Base-by-base conservation (phyloP, 2,797 vertebrate genomes). In the Philypnodon macrostomus region DNA sequence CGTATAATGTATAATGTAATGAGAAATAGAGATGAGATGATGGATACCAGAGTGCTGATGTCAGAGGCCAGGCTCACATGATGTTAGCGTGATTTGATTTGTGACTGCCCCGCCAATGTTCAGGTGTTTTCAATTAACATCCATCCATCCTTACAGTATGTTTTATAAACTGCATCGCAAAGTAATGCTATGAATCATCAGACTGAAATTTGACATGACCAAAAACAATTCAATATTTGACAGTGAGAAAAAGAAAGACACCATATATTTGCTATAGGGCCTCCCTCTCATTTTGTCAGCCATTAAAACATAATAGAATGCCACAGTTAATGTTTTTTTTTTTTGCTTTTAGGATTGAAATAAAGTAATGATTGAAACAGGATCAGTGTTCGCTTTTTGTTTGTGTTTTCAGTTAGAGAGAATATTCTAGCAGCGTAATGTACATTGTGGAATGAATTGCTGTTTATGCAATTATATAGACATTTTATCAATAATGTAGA, bases 1-100 rank as follows among this genome's bases (percentile, higher is more conserved):
- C 37, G 26, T 68, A 54, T 58, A 52, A 61, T 40, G 26, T 68
- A 54, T 58, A 52, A 61, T 40, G 40, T 60, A 61, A 67, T 66
- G 51, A 67, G 46, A 19, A 63, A 49, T 60, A 73, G 19, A 24
- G 54, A 69, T 56, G 57, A 73, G 53, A 56, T 55, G 58, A 55
- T 67, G 73, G 53, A 73, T 63, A 31, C 53, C 46, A 65, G 67
- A 66, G 41, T 5, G n/a, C 19, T 74, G 53, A 62, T 58, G 49
- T 80, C 67, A 75, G 44, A 26, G 3, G 50, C 21, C 49, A 30
- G 64, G 13, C 49, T 65, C 5, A 19, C 36, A 36, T 66, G 38
- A 58, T 63, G 29, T 53, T 19, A 2, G 8, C 47, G 35, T 58
- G 45, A 38, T 75, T 62, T 35, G 33, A 68, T 67, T 46, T 55